Base-by-base conservation (phyloP, 2,113 vertebrate genomes). In the Atherinomorus stipes region DNA sequence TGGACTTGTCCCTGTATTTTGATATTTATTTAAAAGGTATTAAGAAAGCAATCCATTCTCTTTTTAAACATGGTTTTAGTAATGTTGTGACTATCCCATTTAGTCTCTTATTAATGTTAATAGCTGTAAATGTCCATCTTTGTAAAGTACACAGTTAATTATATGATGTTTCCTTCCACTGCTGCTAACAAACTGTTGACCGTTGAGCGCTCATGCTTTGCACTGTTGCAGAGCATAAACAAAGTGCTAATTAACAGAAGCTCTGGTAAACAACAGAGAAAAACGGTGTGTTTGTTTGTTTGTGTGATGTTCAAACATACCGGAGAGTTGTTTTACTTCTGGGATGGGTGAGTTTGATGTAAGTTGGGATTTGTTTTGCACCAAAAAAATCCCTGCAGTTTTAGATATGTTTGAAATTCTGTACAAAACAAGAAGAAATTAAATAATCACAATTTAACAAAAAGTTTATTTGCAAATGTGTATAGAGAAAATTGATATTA, bases 161-260 rank as follows among this genome's bases (percentile, higher is more conserved):
- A 79, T 47, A 21, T 37, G 71, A 64, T 37, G 53, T 74, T 77
- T 80, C 22, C 49, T 65, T 44, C 56, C 57, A 50, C 54, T 56
- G 22, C 71, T 59, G 52, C 23, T 16, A 68, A 21, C 49, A 68
- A 7, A 22, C 66, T 40, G 77, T 73, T 64, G 60, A 64, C 22
- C 25, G 64, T 64, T 81, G 68, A 78, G 73, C 86, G 21, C 9
- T 3, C n/a, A 10, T 31, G 44, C 50, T 26, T 44, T 56, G 58
- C 40, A 60, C 1, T 22, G 37, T 66, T 34, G 21, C 25, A 57
- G 42, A 59, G 67, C 31, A 83, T 44, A 82, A 86, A 83, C 73
- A 84, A 62, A 22, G 22, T 56, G 66, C 49, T 74, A 84, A 84
- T 85, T 78, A 85, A 77, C 74, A 49, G 67, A 53, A 47, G 64